Base-by-base conservation (phyloP, 2,888 invertebrate genomes). In the Gonocerus acuteangulatus region DNA sequence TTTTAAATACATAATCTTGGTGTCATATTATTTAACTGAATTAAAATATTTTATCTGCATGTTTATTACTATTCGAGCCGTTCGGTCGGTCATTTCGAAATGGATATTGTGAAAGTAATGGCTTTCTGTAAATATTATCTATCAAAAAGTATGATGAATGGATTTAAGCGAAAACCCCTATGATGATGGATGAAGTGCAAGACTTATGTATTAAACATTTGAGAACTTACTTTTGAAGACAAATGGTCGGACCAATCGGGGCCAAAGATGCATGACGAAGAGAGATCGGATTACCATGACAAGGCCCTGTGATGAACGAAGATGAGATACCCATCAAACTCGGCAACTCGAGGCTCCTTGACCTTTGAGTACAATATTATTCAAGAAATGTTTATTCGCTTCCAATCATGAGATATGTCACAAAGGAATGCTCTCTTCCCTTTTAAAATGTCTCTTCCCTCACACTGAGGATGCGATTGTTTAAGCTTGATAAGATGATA, bases 91-190 rank as follows among this genome's bases (percentile, higher is more conserved):
- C 2, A 18, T 54, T 54, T 54, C 39, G 54, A 54, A 54, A 54
- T 54, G 22, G 54, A 36, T 22, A 39, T 39, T 54, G 42, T 36
- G 54, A 54, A 51, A 39, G 39, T 54, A 54, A 54, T 54, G 39
- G 39, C 54, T 54, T 54, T 54, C 42, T 36, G 13, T 42, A 39
- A 54, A 54, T 34, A 54, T 54, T 39, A 22, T 39, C 39, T 22
- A 54, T 54, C 54, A 42, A 21, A 18, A 4, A 47, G 54, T 1
- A 23, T 54, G 54, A 54, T 54, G 19, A 39, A 54, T 54, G 54
- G 42, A 39, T 39, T n/a, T 3, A 39, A 39, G 39, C 39, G 39
- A 39, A 39, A 39, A 4, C 39, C 39, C 39, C 39, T 15, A 11
- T 39, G 39, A 39, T 39, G 39, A 39, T 39, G 39, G 39, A 39